Conservation (phyloP, 2,888 invertebrate species). For the Drosophila subquinaria region DNA sequence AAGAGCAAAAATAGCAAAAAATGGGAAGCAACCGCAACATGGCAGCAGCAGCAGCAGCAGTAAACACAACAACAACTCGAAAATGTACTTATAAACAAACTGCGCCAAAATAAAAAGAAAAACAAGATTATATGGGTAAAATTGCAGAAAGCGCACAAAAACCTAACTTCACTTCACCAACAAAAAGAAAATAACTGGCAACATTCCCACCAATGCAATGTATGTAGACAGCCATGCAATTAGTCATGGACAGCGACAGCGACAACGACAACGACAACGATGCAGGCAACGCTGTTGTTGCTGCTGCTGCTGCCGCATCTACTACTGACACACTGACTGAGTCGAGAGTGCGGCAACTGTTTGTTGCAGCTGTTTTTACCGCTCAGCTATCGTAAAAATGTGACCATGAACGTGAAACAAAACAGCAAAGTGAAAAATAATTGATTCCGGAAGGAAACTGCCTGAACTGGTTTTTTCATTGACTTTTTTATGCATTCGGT, state of each 20-base stretch:
- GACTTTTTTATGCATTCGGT: neutral
- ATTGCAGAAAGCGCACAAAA: conserved; percentile 38
- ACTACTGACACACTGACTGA: conserved; percentile 58
- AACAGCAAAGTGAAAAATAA: conserved; percentile 76
- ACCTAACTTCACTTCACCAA: conserved; percentile 8
- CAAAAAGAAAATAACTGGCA: conserved; percentile 7
- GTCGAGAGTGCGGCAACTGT: conserved; percentile 40
- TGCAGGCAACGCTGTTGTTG: conserved; percentile 1
- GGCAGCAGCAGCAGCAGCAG: conserved; percentile 16
- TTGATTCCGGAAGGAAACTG: conserved; percentile 86
- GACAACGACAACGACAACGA: neutral
- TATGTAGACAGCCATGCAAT: conserved; percentile 28
- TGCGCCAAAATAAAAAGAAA: conserved; percentile 18
- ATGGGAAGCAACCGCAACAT: conserved; percentile 55
- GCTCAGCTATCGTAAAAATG: conserved; percentile 48
- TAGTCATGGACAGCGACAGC: conserved; percentile 52
- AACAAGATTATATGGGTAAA: conserved; percentile 39
- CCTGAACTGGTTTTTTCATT: conserved; percentile 79
- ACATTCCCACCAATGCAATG: neutral
- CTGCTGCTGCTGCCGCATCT: conserved; percentile 41
- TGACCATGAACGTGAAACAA: conserved; percentile 76
- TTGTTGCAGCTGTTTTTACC: conserved; percentile 28
- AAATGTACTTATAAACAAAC: conserved; percentile 30
- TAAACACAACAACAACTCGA: conserved; percentile 11
- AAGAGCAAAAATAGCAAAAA: conserved; percentile 32